A percentile compares a stretch with the other conserved stretches of the same genome.
phyloP scores from a whole-genome alignment of 2,113 vertebrate species.

The Pongo pygmaeus region DNA sequence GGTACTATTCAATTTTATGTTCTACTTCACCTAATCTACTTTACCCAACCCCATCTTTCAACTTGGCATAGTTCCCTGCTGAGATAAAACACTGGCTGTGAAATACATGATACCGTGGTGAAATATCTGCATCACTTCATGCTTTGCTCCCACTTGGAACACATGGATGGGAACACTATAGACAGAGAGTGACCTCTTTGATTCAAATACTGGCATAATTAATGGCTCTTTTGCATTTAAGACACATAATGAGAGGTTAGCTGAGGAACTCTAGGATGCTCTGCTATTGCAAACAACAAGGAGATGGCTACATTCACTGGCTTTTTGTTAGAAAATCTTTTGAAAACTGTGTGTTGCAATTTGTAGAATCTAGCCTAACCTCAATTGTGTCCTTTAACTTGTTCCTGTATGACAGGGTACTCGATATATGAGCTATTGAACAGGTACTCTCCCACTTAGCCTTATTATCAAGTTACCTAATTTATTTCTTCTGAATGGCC shows the following conservation, averaged over 20 bases:
- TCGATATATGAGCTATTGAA: background rate
- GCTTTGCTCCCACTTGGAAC: background rate
- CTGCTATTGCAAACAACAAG: background rate
- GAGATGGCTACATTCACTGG: background rate
- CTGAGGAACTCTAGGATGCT: background rate
- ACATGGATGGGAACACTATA: background rate
- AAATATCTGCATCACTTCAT: background rate
- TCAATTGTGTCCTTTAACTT: background rate
- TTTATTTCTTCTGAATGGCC: constrained; percentile 36
- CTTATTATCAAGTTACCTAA: background rate
- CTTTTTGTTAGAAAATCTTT: background rate
- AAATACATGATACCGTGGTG: background rate
- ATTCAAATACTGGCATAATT: background rate
- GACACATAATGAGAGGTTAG: background rate
- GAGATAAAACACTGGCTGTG: background rate
- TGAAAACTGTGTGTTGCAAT: background rate
- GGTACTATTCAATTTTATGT: background rate
- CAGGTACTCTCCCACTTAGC: background rate
- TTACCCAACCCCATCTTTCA: background rate
- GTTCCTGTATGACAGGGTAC: background rate
- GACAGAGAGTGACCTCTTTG: background rate
- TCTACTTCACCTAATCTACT: background rate
- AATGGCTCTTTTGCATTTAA: background rate
- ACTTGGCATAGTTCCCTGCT: background rate
- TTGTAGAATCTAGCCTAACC: background rate